Evolutionary conservation across 2,797 vertebrate species (phyloP).

Genomic region (Anableps anableps): DNA sequence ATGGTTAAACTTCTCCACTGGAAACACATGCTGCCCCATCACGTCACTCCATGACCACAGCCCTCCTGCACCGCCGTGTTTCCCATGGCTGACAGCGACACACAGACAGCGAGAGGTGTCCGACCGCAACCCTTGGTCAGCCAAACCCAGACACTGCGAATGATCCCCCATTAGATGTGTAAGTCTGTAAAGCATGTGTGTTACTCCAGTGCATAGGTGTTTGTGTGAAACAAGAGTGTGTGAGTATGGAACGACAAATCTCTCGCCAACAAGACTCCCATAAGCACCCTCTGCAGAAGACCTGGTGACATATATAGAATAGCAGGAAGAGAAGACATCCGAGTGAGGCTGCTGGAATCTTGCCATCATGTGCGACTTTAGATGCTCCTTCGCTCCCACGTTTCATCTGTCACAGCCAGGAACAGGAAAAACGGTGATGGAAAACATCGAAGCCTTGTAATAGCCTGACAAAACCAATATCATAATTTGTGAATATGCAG

Average conservation of each 20-base stretch:
- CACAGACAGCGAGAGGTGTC: constrained; percentile 65
- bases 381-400: constrained; percentile 43
- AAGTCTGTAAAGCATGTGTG: constrained; percentile 28
- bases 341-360: constrained; percentile 61
- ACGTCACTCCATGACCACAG: constrained; percentile 66
- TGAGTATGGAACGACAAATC: constrained; percentile 70
- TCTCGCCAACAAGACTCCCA: constrained; percentile 64
- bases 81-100: constrained; percentile 68
- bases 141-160: constrained; percentile 37
- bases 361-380: constrained; percentile 59
- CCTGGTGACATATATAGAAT: constrained; percentile 78
- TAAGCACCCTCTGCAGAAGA: constrained; percentile 52
- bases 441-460: constrained; percentile 40
- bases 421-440: constrained; percentile 18
- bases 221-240: constrained; percentile 51
- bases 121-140: constrained; percentile 43
- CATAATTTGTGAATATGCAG: not conserved
- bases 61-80: constrained; percentile 65
- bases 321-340: constrained; percentile 77
- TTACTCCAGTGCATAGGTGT: constrained; percentile 24
- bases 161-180: constrained; percentile 45
- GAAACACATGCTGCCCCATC: constrained; percentile 80
- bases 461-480: not conserved
- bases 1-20: constrained; percentile 72
- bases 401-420: constrained; percentile 35